Conservation (phyloP, 2,888 invertebrate genomes). For the Lasioglossum vierecki region DNA sequence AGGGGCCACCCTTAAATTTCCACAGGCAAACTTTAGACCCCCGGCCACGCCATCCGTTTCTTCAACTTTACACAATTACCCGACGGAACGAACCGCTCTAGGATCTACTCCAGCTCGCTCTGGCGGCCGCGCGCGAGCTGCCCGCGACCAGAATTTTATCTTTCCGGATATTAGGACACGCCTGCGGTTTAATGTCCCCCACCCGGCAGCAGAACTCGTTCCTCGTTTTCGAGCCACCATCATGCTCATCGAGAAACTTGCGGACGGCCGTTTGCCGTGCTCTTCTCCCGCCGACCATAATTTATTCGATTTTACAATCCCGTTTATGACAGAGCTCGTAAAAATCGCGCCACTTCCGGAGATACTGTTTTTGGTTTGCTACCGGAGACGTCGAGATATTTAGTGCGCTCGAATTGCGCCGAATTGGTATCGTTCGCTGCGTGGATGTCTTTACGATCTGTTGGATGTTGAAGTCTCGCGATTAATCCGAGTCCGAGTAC, state of each 20-base stretch:
- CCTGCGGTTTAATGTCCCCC: neutral
- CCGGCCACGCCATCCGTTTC: constrained; percentile 64
- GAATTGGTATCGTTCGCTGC: neutral
- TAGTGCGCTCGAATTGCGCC: neutral
- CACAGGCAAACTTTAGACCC: constrained; percentile 53
- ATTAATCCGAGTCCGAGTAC: no score
- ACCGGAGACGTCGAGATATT: neutral
- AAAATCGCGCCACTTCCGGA: neutral
- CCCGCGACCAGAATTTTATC: constrained; percentile 34
- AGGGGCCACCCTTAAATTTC: constrained; percentile 56
- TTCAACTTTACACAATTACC: constrained; percentile 72
- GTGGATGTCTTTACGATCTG: neutral
- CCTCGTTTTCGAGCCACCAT: constrained; percentile 3
- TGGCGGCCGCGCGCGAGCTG: neutral
- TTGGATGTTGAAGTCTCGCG: no score
- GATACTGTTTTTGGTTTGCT: neutral
- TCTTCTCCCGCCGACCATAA: neutral
- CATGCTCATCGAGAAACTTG: constrained; percentile 3
- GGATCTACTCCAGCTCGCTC: constrained; percentile 22
- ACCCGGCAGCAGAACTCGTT: neutral
- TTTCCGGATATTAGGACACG: constrained; percentile 20
- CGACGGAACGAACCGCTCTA: constrained; percentile 37
- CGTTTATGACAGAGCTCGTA: neutral
- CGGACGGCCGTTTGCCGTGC: neutral
- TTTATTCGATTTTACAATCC: neutral